Evolutionary conservation across 2,797 vertebrate genomes (phyloP).

Genomic region (Pterois miles): DNA sequence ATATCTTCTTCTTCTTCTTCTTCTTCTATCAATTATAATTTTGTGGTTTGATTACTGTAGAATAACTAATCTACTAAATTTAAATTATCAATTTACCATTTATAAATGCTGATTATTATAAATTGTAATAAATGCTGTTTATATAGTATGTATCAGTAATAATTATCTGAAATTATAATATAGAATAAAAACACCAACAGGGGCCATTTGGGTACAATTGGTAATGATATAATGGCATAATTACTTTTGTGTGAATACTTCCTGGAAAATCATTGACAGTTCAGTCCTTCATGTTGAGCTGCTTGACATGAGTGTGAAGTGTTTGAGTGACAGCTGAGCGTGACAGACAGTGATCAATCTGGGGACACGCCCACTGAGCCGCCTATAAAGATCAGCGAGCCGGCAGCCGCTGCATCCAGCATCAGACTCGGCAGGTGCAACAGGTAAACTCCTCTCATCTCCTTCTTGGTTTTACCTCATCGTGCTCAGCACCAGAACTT

Average conservation of each 20-base stretch:
- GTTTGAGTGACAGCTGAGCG: background rate
- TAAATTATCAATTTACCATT: too few species aligned
- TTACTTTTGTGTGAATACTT: background rate
- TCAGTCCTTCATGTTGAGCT: background rate
- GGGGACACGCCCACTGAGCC: background rate
- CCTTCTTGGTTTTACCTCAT: background rate
- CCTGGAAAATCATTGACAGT: background rate
- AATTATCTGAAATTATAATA: background rate
- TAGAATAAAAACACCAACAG: background rate
- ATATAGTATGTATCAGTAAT: background rate
- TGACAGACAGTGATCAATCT: background rate
- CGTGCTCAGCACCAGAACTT: background rate
- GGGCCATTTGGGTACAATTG: background rate
- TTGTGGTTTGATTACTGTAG: too few species aligned
- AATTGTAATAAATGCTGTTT: background rate
- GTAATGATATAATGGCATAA: background rate
- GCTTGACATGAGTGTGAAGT: background rate
- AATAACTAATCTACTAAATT: too few species aligned
- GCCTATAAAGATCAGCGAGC: slow-evolving; percentile 12
- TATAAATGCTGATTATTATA: too few species aligned
- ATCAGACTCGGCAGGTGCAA: background rate
- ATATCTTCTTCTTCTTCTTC: too few species aligned
- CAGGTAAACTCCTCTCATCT: slow-evolving; percentile 4
- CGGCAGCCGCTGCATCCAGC: slow-evolving; percentile 10
- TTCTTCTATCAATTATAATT: too few species aligned